A percentile compares a stretch with the other conserved stretches of the same genome.
Evolutionary conservation across 2,888 invertebrate genomes (phyloP).

Genomic region (Ecliptopera silaceata): DNA sequence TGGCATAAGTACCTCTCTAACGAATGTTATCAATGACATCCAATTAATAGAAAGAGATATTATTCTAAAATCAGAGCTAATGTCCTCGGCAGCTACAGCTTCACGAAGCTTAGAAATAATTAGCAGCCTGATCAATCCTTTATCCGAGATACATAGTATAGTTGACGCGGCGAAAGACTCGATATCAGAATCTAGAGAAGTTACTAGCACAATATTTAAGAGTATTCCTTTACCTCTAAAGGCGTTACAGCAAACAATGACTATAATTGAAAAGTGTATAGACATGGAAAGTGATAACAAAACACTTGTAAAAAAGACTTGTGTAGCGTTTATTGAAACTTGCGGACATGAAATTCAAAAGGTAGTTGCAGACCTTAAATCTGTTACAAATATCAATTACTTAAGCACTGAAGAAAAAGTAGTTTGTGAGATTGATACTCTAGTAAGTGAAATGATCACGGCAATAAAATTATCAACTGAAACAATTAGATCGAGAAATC

Average conservation of each 20-base stretch:
- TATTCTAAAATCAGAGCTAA: conserved; percentile 84
- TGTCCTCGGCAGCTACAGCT: conserved; percentile 86
- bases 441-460: conserved; percentile 76
- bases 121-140: conserved; percentile 83
- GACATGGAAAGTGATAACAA: conserved; percentile 86
- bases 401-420: conserved; percentile 65
- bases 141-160: conserved; percentile 85
- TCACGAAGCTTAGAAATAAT: conserved; percentile 86
- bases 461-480: conserved; percentile 79
- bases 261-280: conserved; percentile 86
- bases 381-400: conserved; percentile 72
- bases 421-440: conserved; percentile 67
- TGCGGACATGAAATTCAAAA: conserved; percentile 82
- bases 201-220: conserved; percentile 81
- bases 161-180: conserved; percentile 79
- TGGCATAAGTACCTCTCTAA: conserved; percentile 53
- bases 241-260: conserved; percentile 85
- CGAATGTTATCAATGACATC: conserved; percentile 82
- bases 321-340: conserved; percentile 85
- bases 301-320: conserved; percentile 87
- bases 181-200: conserved; percentile 58
- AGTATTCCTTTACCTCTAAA: conserved; percentile 83
- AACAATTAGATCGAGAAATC: conserved; percentile 75
- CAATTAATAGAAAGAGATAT: conserved; percentile 86
- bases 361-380: conserved; percentile 71